These are phyloP conservation scores for Cerastis leucographa DNA, from an alignment of 2,888 invertebrate genomes.

Conservation along the genomic window DNA sequence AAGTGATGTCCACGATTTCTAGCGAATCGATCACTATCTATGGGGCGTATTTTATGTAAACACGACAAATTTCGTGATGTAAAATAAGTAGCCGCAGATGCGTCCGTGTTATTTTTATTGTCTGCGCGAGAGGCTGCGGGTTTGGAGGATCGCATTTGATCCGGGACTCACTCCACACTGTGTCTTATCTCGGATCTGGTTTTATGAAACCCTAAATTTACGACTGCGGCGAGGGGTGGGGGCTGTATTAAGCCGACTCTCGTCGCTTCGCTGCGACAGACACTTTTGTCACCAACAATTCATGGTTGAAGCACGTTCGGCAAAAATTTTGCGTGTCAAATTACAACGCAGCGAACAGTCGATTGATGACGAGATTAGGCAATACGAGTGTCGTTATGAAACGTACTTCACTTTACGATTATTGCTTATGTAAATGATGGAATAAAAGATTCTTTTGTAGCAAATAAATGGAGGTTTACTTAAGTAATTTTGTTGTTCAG, in stretches of 20 bases:
- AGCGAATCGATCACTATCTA: conserved; percentile 87
- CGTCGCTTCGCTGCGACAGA: conserved; percentile 85
- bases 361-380: conserved; percentile 82
- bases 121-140: conserved; percentile 80
- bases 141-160: conserved; percentile 88
- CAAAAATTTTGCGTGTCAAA: conserved; percentile 88
- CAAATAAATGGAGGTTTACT: conserved; percentile 65
- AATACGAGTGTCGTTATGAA: conserved; percentile 75
- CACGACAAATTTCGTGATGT: conserved; percentile 88
- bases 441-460: conserved; percentile 67
- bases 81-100: conserved; percentile 88
- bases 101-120: conserved; percentile 88
- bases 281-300: conserved; percentile 89
- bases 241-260: conserved; percentile 88
- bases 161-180: conserved; percentile 89
- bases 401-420: conserved; percentile 75
- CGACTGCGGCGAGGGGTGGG: conserved; percentile 89
- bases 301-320: conserved; percentile 87
- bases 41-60: conserved; percentile 88
- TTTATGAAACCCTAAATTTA: conserved; percentile 91
- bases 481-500: conserved; percentile 64
- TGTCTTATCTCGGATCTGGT: conserved; percentile 91
- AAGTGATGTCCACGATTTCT: conserved; percentile 84
- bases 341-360: conserved; percentile 79
- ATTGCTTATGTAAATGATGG: conserved; percentile 70